Evolutionary conservation across 1,140 invertebrate species (phyloP), one percentile per base, ranked within the genome.

Genomic region (Drosophila lini): DNA sequence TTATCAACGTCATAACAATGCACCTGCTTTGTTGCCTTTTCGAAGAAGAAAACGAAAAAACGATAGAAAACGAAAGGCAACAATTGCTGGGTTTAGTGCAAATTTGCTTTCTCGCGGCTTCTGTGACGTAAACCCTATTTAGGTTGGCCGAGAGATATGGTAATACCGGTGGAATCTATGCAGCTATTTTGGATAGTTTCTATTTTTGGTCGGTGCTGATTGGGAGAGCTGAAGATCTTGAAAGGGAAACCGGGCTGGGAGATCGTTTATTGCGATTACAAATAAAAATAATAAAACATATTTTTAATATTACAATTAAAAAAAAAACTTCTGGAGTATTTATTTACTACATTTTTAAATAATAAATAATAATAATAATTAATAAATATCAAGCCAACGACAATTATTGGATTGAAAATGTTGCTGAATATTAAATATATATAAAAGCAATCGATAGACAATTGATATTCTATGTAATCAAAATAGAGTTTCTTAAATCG

Each of bases 51-150:
- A 28, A 22, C 22, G 34, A 22, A 55, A 55, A 55, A 45, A 19
- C 10, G 40, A 52, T 36, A 63, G 31, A 44, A 59, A 55, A 22
- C 40, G 59, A 64, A 62, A 69, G 63, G 80, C 28, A n/a, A 55
- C 69, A 63, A 57, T 64, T 59, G 75, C 42, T 41, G 58, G 61
- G 50, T 48, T 58, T 41, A 76, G 52, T 67, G 57, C 52, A 73
- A 82, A 60, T 85, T 85, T 88, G 45, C 83, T 86, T 88, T 78
- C 74, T 77, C 75, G 63, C 15, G 19, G 44, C 38, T 34, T 41
- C 19, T 70, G 52, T 78, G 74, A 78, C 74, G 64, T 78, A 71
- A 65, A 28, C n/a, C 13, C 25, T 22, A 75, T 65, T 55, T 75
- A 13, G 73, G 73, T 74, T 71, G 52, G 8, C 11, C 52, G 13